Evolutionary conservation across 2,113 vertebrate species (phyloP).

Genomic region (Thunnus thynnus): DNA sequence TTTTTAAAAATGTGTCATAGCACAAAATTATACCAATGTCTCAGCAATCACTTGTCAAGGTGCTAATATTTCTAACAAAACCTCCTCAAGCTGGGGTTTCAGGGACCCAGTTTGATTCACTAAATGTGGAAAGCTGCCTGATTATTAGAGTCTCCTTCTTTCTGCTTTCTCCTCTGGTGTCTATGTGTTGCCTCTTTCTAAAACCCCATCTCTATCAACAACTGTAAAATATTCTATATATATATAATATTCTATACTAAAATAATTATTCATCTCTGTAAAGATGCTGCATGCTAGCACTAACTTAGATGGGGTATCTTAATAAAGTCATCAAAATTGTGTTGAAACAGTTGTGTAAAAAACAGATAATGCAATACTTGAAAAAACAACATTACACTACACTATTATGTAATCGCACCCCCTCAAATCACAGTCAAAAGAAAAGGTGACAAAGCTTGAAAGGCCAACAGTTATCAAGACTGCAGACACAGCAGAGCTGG

Average conservation of each 20-base stretch:
- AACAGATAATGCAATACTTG: background rate
- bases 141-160: background rate
- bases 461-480: background rate
- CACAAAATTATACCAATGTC: background rate
- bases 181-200: background rate
- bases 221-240: conserved; percentile 1
- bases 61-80: conserved; percentile 5
- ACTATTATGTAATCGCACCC: background rate
- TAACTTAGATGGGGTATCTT: background rate
- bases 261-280: background rate
- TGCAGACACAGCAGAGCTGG: background rate
- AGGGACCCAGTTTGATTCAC: background rate
- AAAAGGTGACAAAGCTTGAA: background rate
- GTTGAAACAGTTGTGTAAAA: background rate
- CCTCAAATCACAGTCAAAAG: background rate
- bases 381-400: background rate
- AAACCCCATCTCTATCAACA: background rate
- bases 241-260: background rate
- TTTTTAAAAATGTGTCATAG: background rate
- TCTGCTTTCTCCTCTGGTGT: background rate
- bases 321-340: background rate
- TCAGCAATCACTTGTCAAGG: background rate
- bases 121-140: conserved; percentile 8
- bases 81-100: background rate
- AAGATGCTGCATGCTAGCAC: background rate